A percentile compares a stretch with the other conserved stretches of the same genome.
Evolutionary conservation across 2,888 invertebrate genomes (phyloP).

Genomic region (Steromphala cineraria): DNA sequence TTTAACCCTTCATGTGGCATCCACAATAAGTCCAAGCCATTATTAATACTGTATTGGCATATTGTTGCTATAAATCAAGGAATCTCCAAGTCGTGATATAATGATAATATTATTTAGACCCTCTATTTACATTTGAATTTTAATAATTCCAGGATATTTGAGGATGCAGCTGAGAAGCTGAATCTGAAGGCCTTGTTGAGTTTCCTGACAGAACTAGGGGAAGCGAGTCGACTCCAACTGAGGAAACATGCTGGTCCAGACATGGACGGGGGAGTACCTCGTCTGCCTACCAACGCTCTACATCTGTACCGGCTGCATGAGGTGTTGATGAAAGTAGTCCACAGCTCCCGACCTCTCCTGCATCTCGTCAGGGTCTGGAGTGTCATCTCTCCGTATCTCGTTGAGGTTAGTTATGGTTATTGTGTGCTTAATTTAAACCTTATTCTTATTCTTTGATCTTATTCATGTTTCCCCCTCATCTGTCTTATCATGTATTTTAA

Average conservation of each 20-base stretch:
- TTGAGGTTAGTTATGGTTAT: conserved; percentile 87
- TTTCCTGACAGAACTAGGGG: conserved; percentile 88
- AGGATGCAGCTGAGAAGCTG: conserved; percentile 89
- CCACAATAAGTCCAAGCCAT: no score
- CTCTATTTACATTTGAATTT: no score
- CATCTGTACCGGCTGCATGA: conserved; percentile 90
- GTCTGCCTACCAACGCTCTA: conserved; percentile 69
- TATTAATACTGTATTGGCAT: no score
- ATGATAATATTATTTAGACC: no score
- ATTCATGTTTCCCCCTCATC: no score
- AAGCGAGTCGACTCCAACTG: conserved; percentile 89
- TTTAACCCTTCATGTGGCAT: no score
- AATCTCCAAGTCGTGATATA: no score
- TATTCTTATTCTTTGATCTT: no score
- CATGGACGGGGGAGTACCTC: conserved; percentile 22
- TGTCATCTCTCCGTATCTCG: conserved; percentile 92
- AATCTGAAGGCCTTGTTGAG: conserved; percentile 89
- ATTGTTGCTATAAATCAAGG: no score
- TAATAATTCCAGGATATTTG: conserved; percentile 82
- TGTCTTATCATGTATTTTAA: no score
- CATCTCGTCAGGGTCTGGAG: conserved; percentile 95
- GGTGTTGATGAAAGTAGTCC: conserved; percentile 89
- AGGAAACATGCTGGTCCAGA: conserved; percentile 60
- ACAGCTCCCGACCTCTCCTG: conserved; percentile 89
- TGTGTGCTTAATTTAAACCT: no score